Conservation (phyloP, 2,888 invertebrate species). For the Nasonovia ribisnigri region DNA sequence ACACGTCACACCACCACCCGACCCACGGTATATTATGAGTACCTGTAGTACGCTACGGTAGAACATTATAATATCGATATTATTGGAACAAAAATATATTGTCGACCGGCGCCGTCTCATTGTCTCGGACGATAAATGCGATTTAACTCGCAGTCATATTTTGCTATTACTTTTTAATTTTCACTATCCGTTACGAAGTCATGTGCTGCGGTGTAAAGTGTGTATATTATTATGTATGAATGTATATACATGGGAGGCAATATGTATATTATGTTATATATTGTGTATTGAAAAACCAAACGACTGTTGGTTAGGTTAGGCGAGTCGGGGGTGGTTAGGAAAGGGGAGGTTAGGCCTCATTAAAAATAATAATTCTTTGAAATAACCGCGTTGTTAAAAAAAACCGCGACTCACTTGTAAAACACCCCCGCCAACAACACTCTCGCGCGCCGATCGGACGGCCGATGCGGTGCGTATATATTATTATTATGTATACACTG, state of each 20-base stretch:
- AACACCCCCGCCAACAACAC: constrained; percentile 54
- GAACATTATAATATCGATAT: background rate
- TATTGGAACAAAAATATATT: background rate
- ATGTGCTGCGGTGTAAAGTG: background rate
- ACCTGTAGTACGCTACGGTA: background rate
- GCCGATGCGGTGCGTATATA: constrained; percentile 14
- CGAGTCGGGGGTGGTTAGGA: background rate
- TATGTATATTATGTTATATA: background rate
- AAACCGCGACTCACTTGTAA: constrained; percentile 56
- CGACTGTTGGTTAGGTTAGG: background rate
- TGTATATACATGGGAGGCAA: background rate
- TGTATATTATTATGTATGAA: background rate
- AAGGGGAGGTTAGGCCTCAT: constrained; percentile 54
- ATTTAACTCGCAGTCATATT: background rate
- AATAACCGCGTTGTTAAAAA: constrained; percentile 46
- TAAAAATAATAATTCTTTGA: constrained; percentile 65
- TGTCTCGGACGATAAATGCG: background rate
- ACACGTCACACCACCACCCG: background rate
- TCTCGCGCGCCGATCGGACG: constrained; percentile 42
- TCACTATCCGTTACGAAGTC: background rate
- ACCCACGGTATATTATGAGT: background rate
- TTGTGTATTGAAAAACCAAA: constrained; percentile 39
- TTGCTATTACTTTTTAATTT: background rate
- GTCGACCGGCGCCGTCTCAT: background rate
- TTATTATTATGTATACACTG: constrained; percentile 18